A percentile compares a stretch with the other conserved stretches of the same genome.
These are phyloP conservation scores for Creontiades dilutus DNA, from an alignment of 2,888 invertebrate species.

Conservation along the genomic window DNA sequence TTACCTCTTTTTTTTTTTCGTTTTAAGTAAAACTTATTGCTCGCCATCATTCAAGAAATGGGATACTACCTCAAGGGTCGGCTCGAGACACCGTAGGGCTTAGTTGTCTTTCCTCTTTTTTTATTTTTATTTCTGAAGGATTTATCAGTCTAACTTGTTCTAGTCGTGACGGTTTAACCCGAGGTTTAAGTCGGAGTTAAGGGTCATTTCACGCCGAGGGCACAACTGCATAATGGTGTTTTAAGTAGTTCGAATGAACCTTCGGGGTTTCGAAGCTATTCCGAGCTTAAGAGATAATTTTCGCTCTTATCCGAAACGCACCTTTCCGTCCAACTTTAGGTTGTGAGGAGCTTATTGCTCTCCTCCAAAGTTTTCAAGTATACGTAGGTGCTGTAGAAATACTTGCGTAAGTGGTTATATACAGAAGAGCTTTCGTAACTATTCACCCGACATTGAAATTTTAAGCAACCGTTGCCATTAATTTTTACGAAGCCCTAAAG, in stretches of 20 bases:
- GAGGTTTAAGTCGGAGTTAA: neutral
- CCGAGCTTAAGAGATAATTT: conserved; percentile 25
- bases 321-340: conserved; percentile 19
- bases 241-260: conserved; percentile 67
- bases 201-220: neutral
- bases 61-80: neutral
- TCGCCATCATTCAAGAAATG: neutral
- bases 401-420: too few relatives aligned
- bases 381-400: too few relatives aligned
- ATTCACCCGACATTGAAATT: too few relatives aligned
- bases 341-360: neutral
- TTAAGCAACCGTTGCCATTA: too few relatives aligned
- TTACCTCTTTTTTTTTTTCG: neutral
- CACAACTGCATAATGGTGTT: conserved; percentile 65
- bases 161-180: too few relatives aligned
- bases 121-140: neutral
- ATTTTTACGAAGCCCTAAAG: too few relatives aligned
- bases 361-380: too few relatives aligned
- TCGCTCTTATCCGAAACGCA: neutral
- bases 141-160: conserved; percentile 2
- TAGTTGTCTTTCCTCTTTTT: neutral
- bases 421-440: too few relatives aligned
- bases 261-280: neutral
- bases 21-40: neutral
- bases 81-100: neutral